These are phyloP conservation scores for Crossocerus cetratus DNA, from an alignment of 2,888 invertebrate species.

Conservation along the genomic window DNA sequence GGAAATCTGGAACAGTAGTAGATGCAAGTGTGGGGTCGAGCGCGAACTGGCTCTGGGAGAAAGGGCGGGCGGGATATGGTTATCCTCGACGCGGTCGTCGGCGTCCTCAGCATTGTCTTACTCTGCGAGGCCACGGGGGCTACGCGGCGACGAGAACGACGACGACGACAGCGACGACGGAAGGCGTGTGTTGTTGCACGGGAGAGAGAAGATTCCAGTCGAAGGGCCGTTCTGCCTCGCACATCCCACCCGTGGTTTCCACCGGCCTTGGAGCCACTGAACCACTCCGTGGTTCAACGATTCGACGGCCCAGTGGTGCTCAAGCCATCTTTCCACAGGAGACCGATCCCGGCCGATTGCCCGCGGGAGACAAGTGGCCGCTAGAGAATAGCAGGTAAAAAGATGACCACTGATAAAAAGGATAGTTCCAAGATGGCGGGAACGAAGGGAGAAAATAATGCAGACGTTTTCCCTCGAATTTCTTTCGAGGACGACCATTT, in stretches of 20 bases:
- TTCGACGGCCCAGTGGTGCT: slow-evolving; percentile 74
- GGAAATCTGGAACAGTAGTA: no score
- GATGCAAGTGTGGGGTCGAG: neutral
- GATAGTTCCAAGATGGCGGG: slow-evolving; percentile 52
- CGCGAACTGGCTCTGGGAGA: slow-evolving; percentile 29
- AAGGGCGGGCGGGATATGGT: slow-evolving; percentile 9
- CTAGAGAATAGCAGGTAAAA: neutral
- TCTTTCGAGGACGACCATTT: slow-evolving; percentile 29
- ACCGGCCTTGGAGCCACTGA: slow-evolving; percentile 78
- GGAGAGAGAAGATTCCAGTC: slow-evolving; percentile 60
- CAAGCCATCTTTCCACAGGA: slow-evolving; percentile 54
- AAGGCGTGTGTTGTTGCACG: slow-evolving; percentile 52
- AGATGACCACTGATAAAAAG: slow-evolving; percentile 7
- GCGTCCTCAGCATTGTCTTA: slow-evolving; percentile 23
- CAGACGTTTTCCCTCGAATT: slow-evolving; percentile 39
- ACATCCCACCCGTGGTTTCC: slow-evolving; percentile 76
- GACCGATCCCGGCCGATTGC: neutral
- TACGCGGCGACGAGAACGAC: slow-evolving; percentile 19
- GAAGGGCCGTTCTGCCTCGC: slow-evolving; percentile 64
- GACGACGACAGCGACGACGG: slow-evolving; percentile 53
- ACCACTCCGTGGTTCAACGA: slow-evolving; percentile 77
- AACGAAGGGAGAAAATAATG: slow-evolving; percentile 10
- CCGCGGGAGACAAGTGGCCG: neutral
- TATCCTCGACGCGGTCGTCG: slow-evolving; percentile 27
- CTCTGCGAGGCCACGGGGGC: slow-evolving; percentile 38